Percentiles rank a stretch among this genome's conserved stretches.
Conservation (phyloP, 2,113 vertebrate species). For the Anolis carolinensis region DNA sequence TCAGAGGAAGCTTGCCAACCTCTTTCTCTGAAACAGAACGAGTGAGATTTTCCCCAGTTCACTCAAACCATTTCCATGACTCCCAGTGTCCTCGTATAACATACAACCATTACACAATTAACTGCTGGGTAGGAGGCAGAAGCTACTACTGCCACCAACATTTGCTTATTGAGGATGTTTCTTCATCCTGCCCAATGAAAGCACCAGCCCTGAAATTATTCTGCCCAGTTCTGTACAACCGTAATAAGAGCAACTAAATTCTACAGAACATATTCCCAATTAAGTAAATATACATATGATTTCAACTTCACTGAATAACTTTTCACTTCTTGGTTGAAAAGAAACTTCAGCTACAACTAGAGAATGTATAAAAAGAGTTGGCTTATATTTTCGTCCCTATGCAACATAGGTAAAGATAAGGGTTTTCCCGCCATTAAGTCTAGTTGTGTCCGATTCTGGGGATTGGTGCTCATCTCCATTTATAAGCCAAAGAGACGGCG, state of each 20-base stretch:
- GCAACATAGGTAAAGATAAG: too few species aligned
- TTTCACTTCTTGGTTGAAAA: slow-evolving; percentile 37
- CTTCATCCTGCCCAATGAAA: neutral
- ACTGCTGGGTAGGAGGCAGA: neutral
- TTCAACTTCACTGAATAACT: neutral
- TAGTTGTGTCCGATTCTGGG: too few species aligned
- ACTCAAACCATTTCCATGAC: too few species aligned
- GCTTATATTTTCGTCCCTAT: slow-evolving; percentile 26
- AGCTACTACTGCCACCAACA: neutral
- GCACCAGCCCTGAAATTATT: neutral
- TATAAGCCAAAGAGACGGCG: too few species aligned
- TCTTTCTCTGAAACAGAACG: too few species aligned
- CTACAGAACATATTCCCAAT: neutral
- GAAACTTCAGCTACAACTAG: neutral
- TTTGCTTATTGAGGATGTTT: neutral
- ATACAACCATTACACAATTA: too few species aligned
- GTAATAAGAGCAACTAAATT: neutral
- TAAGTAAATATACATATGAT: neutral
- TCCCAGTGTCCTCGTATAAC: too few species aligned
- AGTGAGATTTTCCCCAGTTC: too few species aligned
- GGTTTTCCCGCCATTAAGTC: too few species aligned
- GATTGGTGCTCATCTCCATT: too few species aligned
- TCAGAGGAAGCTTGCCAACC: too few species aligned
- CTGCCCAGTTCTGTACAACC: neutral
- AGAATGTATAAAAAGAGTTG: slow-evolving; percentile 4